These are phyloP conservation scores for Chironomus striatipennis DNA, from an alignment of 1,140 invertebrate species.

Conservation along the genomic window DNA sequence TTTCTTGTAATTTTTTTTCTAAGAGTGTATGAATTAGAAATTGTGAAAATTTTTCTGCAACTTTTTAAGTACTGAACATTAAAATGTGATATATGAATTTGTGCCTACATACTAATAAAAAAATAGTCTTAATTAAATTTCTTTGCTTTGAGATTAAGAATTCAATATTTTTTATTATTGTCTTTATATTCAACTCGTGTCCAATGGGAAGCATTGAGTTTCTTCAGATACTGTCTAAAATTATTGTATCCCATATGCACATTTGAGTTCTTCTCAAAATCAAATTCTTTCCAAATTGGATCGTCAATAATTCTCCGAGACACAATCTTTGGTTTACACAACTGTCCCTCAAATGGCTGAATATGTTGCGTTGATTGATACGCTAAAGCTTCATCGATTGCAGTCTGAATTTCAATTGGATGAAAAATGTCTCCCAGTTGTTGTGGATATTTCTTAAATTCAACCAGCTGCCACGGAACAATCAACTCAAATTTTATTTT, in stretches of 20 bases:
- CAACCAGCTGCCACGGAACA: neutral
- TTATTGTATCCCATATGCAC: neutral
- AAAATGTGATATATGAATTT: no score
- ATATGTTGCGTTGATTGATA: neutral
- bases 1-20: no score
- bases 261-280: neutral
- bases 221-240: neutral
- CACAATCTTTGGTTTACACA: neutral
- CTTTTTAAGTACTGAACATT: no score
- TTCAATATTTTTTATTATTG: no score
- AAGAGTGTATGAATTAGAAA: no score
- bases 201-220: neutral
- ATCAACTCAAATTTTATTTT: neutral
- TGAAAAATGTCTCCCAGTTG: neutral
- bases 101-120: no score
- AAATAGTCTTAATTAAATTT: no score
- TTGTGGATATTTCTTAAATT: slow-evolving; percentile 2
- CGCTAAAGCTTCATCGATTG: neutral
- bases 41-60: no score
- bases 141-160: no score
- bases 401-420: neutral
- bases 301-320: neutral
- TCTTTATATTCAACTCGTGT: neutral
- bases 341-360: neutral
- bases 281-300: neutral